Evolutionary conservation across 2,888 invertebrate genomes (phyloP).

Genomic region (Bhutanitis thaidina): DNA sequence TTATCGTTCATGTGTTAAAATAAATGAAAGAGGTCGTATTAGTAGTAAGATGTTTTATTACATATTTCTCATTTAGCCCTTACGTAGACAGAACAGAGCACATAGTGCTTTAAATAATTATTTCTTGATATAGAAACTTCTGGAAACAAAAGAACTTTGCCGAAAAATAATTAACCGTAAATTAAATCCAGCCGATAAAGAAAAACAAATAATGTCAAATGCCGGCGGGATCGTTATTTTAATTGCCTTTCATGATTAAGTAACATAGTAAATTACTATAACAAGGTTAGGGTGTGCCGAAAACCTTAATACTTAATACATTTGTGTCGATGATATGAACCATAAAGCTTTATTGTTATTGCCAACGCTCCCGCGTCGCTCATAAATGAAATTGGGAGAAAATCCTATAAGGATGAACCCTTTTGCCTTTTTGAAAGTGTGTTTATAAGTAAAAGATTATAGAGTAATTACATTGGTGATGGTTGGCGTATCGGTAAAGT

Average conservation of each 20-base stretch:
- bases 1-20: too few species aligned
- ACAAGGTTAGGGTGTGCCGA: slow-evolving; percentile 1
- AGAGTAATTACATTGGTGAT: background rate
- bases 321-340: slow-evolving; percentile 9
- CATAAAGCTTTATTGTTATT: slow-evolving; percentile 18
- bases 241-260: background rate
- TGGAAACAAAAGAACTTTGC: too few species aligned
- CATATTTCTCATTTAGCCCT: too few species aligned
- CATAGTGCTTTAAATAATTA: too few species aligned
- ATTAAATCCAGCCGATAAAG: too few species aligned
- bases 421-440: background rate
- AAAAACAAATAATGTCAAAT: too few species aligned
- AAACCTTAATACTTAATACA: slow-evolving; percentile 10
- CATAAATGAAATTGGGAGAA: slow-evolving; percentile 16
- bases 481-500: too few species aligned
- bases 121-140: too few species aligned
- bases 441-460: background rate
- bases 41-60: too few species aligned
- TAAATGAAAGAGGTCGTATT: too few species aligned
- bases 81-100: too few species aligned
- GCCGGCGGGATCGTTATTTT: background rate
- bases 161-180: too few species aligned
- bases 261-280: background rate
- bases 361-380: slow-evolving; percentile 9
- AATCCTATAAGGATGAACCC: background rate